Conservation (phyloP, 2,113 vertebrate species). For the Rhinopomastus cyanomelas region DNA sequence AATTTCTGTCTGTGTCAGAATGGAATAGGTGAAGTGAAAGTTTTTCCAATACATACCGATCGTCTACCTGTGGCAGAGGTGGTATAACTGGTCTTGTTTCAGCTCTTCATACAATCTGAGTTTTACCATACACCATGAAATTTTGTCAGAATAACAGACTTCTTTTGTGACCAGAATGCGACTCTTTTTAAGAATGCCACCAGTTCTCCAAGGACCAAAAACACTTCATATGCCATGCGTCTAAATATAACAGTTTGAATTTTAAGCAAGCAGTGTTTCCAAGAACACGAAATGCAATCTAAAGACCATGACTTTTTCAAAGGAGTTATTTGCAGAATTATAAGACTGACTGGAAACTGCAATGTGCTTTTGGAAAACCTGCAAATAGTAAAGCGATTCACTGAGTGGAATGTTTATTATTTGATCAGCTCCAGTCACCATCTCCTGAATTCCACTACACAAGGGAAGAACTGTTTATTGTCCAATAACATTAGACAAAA, state of each 20-base stretch:
- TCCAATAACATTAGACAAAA: not conserved
- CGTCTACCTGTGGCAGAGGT: not conserved
- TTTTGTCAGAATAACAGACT: conserved; percentile 1
- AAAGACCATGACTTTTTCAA: conserved; percentile 32
- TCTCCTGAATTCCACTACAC: not conserved
- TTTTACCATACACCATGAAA: not conserved
- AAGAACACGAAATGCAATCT: conserved; percentile 44
- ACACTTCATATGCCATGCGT: not conserved
- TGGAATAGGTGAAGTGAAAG: not conserved
- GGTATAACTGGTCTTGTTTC: not conserved
- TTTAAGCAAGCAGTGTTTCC: conserved; percentile 42
- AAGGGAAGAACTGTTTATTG: not conserved
- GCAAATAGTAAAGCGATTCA: not conserved
- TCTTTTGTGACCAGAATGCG: conserved; percentile 3
- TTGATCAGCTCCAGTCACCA: not conserved
- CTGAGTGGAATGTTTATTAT: conserved; percentile 40
- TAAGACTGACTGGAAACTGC: conserved; percentile 11
- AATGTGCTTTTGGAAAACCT: conserved; percentile 8
- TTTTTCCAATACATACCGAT: not conserved
- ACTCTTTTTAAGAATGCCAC: not conserved
- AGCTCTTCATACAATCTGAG: not conserved
- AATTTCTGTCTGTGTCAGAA: not conserved
- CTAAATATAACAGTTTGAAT: conserved; percentile 49
- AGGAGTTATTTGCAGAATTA: conserved; percentile 45
- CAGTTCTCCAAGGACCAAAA: not conserved